Evolutionary conservation across 2,797 vertebrate genomes (phyloP).

Genomic region (Euthynnus affinis): DNA sequence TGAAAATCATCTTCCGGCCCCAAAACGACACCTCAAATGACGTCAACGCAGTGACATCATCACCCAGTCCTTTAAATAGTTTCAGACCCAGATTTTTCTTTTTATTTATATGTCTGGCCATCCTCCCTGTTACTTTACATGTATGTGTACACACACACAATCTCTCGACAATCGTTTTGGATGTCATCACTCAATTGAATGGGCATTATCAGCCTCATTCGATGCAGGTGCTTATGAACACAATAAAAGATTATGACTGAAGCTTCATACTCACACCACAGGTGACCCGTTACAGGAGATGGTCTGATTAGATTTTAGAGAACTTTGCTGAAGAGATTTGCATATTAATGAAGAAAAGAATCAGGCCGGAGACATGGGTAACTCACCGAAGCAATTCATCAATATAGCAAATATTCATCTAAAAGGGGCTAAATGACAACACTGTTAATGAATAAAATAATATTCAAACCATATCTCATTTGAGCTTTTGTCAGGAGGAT

Average conservation of each 20-base stretch:
- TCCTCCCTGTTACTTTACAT: not conserved
- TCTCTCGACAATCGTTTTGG: too few relatives aligned
- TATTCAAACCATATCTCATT: not conserved
- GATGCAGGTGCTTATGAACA: not conserved
- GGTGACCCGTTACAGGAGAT: constrained; percentile 35
- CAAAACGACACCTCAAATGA: constrained; percentile 17
- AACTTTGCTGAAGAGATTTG: constrained; percentile 53
- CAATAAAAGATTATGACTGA: not conserved
- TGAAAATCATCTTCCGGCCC: constrained; percentile 11
- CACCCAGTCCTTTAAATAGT: constrained; percentile 41
- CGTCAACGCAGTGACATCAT: constrained; percentile 12
- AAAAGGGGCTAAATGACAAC: not conserved
- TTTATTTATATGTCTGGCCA: not conserved
- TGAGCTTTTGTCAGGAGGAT: not conserved
- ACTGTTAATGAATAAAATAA: not conserved
- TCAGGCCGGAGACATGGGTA: not conserved
- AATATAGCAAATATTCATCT: not conserved
- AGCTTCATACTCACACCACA: constrained; percentile 19
- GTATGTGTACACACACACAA: not conserved
- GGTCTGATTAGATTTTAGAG: constrained; percentile 59
- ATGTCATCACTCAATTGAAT: too few relatives aligned
- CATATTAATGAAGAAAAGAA: constrained; percentile 41
- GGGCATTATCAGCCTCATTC: too few relatives aligned
- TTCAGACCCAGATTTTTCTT: constrained; percentile 41
- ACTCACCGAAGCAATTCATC: not conserved